A percentile compares a stretch with the other conserved stretches of the same genome.
Conservation (phyloP, 2,888 invertebrate species). For the Yponomeuta cagnagella region DNA sequence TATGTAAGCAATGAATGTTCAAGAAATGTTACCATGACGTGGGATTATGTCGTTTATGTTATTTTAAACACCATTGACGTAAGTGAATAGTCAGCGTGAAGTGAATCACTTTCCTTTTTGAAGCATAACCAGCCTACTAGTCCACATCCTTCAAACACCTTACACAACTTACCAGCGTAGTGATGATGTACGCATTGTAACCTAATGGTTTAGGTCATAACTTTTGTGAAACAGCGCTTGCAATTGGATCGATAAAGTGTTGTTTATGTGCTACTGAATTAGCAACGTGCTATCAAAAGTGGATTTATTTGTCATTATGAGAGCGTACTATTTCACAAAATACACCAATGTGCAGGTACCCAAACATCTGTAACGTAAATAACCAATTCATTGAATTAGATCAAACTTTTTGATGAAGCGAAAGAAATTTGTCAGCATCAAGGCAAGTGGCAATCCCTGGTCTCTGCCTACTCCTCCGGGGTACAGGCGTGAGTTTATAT, state of each 20-base stretch:
- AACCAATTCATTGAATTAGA: too few relatives aligned
- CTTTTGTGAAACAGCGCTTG: not conserved
- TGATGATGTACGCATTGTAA: not conserved
- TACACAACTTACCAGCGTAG: not conserved
- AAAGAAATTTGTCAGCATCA: too few relatives aligned
- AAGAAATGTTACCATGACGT: not conserved
- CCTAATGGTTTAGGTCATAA: not conserved
- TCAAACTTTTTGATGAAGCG: too few relatives aligned
- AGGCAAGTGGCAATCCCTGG: too few relatives aligned
- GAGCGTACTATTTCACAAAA: not conserved
- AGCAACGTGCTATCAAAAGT: conserved; percentile 3
- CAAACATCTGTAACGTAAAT: too few relatives aligned
- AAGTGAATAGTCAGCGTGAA: not conserved
- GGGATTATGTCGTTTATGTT: not conserved
- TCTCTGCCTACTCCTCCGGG: too few relatives aligned
- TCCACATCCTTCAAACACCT: not conserved
- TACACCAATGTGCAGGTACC: not conserved
- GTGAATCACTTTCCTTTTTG: not conserved
- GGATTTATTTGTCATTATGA: not conserved
- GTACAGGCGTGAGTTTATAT: too few relatives aligned
- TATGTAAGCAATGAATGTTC: not conserved
- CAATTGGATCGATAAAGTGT: not conserved
- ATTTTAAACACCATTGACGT: not conserved
- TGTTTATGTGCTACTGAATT: not conserved
- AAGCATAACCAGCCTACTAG: not conserved